These are phyloP conservation scores for Astatotilapia flaviijosephi DNA, from an alignment of 2,113 vertebrate genomes.

Conservation along the genomic window DNA sequence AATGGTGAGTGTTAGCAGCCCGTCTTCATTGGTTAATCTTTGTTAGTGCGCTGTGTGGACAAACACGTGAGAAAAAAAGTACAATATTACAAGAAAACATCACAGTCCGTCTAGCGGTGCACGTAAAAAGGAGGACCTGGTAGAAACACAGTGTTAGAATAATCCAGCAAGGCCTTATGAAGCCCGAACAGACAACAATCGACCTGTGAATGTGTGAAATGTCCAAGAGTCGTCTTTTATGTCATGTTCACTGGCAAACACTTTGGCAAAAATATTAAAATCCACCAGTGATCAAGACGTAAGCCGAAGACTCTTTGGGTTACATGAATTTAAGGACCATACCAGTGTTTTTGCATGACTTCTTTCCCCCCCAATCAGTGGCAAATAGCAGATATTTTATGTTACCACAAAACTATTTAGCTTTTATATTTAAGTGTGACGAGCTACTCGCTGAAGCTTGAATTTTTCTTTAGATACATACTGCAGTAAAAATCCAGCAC, in stretches of 20 bases:
- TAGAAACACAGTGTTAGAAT: slow-evolving; percentile 49
- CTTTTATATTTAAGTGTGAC: background rate
- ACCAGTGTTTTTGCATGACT: slow-evolving; percentile 2
- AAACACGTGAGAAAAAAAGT: background rate
- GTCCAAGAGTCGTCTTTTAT: background rate
- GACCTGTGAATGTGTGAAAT: slow-evolving; percentile 17
- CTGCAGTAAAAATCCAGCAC: background rate
- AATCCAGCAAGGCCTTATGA: background rate
- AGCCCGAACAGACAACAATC: background rate
- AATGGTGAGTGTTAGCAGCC: slow-evolving; percentile 16
- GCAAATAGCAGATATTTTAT: background rate
- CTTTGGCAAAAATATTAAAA: background rate
- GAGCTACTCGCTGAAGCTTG: background rate
- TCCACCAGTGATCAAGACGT: background rate
- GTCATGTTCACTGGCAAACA: background rate
- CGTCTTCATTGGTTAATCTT: slow-evolving; percentile 26
- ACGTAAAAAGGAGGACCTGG: slow-evolving; percentile 47
- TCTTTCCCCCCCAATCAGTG: background rate
- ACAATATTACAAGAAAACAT: background rate
- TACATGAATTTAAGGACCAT: slow-evolving; percentile 40
- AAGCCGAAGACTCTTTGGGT: slow-evolving; percentile 10
- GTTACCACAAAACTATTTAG: background rate
- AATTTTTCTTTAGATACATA: background rate
- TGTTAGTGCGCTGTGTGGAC: slow-evolving; percentile 32
- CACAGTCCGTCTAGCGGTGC: background rate